Base-by-base conservation (phyloP, 2,888 invertebrate species). In the Drosophila sordidapex region DNA sequence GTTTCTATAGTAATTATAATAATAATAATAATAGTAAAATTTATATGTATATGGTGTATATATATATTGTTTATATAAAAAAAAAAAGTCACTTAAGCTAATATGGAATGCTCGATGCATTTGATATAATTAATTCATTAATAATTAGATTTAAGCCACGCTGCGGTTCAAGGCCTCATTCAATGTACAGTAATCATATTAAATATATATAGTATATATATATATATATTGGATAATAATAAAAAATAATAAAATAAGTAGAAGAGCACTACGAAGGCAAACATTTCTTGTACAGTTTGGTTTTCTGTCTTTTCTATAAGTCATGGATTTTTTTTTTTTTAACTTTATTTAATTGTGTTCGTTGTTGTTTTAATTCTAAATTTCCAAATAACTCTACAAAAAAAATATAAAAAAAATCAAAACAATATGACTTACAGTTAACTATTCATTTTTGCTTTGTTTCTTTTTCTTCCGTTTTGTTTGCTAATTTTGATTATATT, bases 161-260 rank as follows among this genome's bases (percentile, higher is more conserved):
- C 83, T 91, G 90, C 91, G 92, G 92, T 92, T 87, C 72, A 92
- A 92, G 92, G 91, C 91, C 92, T 89, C 91, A 79, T 68, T 66
- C 56, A 90, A 88, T 90, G 76, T 90, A 91, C 91, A 91, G 35
- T 69, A 27, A 53, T 38, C 38, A 56, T 57, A 46, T 61, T 62
- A 51, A 25, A 27, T 61, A 52, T 49, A 58, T 70, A 21, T 21
- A 21, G 31, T 35, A 27, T 61, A 11, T 54, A 33, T 68, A 27
- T 62, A 21, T 62, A 52, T 64, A 31, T 40, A 36, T 35, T 15
- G 7, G 29, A 31, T 54, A 36, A 38, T 52, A 51, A 65, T 31
- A 4, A 21, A 43, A 11, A 43, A 43, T 21, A 13, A 21, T 46
- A 10, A 61, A 71, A 27, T 38, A 56, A 29, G 56, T 38, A 63